Percentiles rank a stretch among this genome's conserved stretches.
phyloP scores from a whole-genome alignment of 2,797 vertebrate species.

The Eleutherodactylus coqui region DNA sequence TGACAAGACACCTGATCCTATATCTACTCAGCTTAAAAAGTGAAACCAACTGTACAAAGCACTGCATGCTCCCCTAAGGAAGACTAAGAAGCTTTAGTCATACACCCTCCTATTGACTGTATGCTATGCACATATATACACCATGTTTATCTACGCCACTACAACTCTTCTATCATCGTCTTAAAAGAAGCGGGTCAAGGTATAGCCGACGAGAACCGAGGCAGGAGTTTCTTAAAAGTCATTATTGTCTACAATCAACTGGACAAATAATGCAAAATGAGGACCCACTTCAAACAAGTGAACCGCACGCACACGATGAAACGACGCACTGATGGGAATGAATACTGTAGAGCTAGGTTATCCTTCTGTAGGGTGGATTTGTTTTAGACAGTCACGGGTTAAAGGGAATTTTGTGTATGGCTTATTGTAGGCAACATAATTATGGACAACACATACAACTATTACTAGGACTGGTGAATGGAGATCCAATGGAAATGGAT shows the following conservation, averaged over 20 bases:
- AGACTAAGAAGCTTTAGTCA: constrained; percentile 15
- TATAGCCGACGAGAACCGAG: neutral
- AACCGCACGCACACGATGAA: neutral
- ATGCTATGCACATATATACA: constrained; percentile 47
- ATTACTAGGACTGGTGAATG: neutral
- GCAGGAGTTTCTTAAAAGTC: constrained; percentile 5
- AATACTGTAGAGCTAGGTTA: constrained; percentile 27
- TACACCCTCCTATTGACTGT: constrained; percentile 24
- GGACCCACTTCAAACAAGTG: neutral
- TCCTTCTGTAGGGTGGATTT: neutral
- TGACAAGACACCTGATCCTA: constrained; percentile 25
- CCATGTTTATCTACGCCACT: neutral
- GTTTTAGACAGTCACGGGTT: neutral
- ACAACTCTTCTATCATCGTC: neutral
- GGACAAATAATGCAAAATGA: neutral
- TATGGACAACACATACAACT: neutral
- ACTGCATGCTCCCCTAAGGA: neutral
- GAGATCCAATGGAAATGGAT: neutral
- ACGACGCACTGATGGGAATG: constrained; percentile 13
- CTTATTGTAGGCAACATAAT: neutral
- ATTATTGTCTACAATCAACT: neutral
- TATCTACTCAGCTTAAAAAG: neutral
- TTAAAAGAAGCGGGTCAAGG: neutral
- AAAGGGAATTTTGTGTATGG: neutral
- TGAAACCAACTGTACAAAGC: constrained; percentile 32